Conservation (phyloP, 1,140 invertebrate genomes). For the Atta texana region DNA sequence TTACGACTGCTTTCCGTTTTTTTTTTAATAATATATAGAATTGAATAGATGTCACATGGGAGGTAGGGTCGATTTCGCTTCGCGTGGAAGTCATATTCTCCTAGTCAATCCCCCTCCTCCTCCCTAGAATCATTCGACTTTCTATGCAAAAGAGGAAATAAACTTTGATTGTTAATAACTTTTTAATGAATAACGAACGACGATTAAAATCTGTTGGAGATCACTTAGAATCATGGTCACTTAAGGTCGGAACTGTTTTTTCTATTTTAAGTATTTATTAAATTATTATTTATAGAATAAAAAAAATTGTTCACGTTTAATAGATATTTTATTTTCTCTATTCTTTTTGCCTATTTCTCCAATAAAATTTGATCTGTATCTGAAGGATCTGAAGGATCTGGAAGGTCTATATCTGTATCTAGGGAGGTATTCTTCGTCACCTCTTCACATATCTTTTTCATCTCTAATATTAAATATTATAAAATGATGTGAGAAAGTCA, state of each 20-base stretch:
- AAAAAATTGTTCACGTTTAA: not conserved
- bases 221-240: too few relatives aligned
- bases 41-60: not conserved
- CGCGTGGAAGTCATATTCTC: too few relatives aligned
- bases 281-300: not conserved
- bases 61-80: too few relatives aligned
- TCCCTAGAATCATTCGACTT: too few relatives aligned
- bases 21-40: not conserved
- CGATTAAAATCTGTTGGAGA: too few relatives aligned
- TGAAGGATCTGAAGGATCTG: too few relatives aligned
- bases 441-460: not conserved
- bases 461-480: conserved; percentile 3
- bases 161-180: not conserved
- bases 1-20: not conserved
- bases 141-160: too few relatives aligned
- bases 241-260: too few relatives aligned
- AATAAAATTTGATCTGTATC: not conserved
- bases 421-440: not conserved
- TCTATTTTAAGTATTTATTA: too few relatives aligned
- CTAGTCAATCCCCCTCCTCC: too few relatives aligned
- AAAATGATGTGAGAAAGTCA: not conserved
- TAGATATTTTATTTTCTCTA: not conserved
- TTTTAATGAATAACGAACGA: too few relatives aligned
- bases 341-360: not conserved
- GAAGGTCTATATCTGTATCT: not conserved